Evolutionary conservation across 2,113 vertebrate species (phyloP), one percentile per base, ranked within the genome.

Genomic region (Dicaeum eximium): DNA sequence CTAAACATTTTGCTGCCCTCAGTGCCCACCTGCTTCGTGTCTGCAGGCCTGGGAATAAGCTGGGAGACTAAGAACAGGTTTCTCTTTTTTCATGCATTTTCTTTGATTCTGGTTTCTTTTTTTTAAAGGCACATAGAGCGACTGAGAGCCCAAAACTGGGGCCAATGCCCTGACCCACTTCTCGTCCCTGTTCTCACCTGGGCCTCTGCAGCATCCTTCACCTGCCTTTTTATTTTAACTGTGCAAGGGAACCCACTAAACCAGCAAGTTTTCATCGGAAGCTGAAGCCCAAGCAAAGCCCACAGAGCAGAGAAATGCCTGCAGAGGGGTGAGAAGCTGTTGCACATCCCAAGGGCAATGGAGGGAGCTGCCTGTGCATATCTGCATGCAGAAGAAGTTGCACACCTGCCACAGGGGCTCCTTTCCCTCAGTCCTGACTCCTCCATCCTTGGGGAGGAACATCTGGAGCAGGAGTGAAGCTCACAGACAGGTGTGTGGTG

Each of bases 1-100:
- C 89, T 87, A 62, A 86, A 86, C 69, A 75, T 81, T 83, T 67
- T 58, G 54, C 75, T 89, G 88, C 78, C 80, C 88, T 60, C 21
- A 69, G 90, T 80, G 92, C 45, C 92, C 93, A 93, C 86, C 95
- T 93, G 93, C 81, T 84, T 81, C 0, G 0, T 0, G 2, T 37
- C 85, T 3, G 30, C 6, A 11, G 64, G 40, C 33, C 28, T 16
- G 53, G 80, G 45, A 94, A 70, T 5, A 1, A 65, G 62, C 61
- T 69, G 73, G 19, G 30, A 57, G 53, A 50, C 33, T 37, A 22
- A 51, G 54, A 67, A 53, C 54, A 73, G 48, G 15, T 67, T 87
- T 81, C 58, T 80, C 38, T 11, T 71, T 42, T 69, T 56, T 28
- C 33, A 31, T 40, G 28, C 13, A 1, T 40, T 86, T 64, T 28